Percentiles rank a stretch among this genome's conserved stretches.
Evolutionary conservation across 2,797 vertebrate species (phyloP).

Genomic region (Malacoraja senta): DNA sequence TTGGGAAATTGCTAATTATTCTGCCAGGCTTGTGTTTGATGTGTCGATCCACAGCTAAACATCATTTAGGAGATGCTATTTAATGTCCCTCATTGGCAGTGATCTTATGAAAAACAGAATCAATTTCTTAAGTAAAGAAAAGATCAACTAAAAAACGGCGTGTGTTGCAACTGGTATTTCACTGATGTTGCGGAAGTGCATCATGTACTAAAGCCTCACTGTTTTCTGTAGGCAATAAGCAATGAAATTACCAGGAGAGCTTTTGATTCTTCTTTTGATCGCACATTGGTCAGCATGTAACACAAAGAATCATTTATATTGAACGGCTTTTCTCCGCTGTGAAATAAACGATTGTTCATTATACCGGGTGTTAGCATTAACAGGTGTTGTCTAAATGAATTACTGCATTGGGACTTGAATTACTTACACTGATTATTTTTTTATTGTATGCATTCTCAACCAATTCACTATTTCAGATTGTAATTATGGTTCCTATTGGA

Average conservation of each 20-base stretch:
- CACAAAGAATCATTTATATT: background rate
- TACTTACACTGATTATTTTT: background rate
- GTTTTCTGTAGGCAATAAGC: background rate
- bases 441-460: background rate
- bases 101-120: background rate
- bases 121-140: background rate
- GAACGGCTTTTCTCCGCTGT: background rate
- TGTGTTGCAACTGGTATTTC: background rate
- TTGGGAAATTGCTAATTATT: background rate
- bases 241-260: conserved; percentile 6
- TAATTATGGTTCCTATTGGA: background rate
- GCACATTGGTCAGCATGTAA: background rate
- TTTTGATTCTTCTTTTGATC: background rate
- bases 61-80: background rate
- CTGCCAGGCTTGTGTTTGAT: too few species aligned
- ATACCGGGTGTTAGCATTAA: background rate
- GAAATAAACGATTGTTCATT: background rate
- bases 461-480: background rate
- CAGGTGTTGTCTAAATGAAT: background rate
- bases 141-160: background rate
- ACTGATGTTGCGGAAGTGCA: background rate
- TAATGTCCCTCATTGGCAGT: background rate
- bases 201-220: background rate
- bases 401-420: background rate
- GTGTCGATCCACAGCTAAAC: background rate